These are phyloP conservation scores for Andricus quercusramuli DNA, from an alignment of 2,888 invertebrate genomes.

Conservation along the genomic window DNA sequence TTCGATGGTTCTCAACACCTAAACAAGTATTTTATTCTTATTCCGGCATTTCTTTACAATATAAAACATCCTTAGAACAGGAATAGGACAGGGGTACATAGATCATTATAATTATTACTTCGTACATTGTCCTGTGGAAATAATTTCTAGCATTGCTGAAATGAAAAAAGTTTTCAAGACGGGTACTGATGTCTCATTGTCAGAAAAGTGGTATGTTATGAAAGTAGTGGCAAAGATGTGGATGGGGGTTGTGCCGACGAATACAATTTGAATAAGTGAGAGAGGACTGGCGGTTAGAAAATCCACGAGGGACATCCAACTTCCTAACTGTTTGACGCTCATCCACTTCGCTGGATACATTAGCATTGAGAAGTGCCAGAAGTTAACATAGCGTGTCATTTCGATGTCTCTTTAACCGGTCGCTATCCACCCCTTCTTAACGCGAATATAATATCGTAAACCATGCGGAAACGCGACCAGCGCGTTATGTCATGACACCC, in stretches of 20 bases:
- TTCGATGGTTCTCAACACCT: slow-evolving; percentile 58
- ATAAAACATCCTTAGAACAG: neutral
- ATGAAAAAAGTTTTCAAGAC: slow-evolving; percentile 48
- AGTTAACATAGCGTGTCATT: slow-evolving; percentile 73
- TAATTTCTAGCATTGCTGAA: slow-evolving; percentile 37
- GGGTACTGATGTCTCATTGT: slow-evolving; percentile 5
- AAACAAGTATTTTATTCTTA: slow-evolving; percentile 1
- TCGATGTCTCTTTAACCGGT: slow-evolving; percentile 70
- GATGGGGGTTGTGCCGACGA: slow-evolving; percentile 52
- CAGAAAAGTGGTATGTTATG: slow-evolving; percentile 42
- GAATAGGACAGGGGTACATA: neutral
- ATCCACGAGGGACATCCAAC: slow-evolving; percentile 70
- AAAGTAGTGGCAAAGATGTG: slow-evolving; percentile 38
- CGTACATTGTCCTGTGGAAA: neutral
- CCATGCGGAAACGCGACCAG: slow-evolving; percentile 44
- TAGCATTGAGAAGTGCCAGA: slow-evolving; percentile 71
- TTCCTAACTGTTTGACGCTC: slow-evolving; percentile 66
- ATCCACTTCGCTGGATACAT: slow-evolving; percentile 66
- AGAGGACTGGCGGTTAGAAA: slow-evolving; percentile 60
- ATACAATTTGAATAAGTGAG: slow-evolving; percentile 68
- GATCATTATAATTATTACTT: neutral
- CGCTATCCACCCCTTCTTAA: slow-evolving; percentile 53
- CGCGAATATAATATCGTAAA: slow-evolving; percentile 50
- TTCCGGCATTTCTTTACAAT: neutral
- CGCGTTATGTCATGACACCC: slow-evolving; percentile 8